Percentiles rank a stretch among this genome's conserved stretches.
These are phyloP conservation scores for Arothron firmamentum DNA, from an alignment of 2,113 vertebrate species.

Conservation along the genomic window DNA sequence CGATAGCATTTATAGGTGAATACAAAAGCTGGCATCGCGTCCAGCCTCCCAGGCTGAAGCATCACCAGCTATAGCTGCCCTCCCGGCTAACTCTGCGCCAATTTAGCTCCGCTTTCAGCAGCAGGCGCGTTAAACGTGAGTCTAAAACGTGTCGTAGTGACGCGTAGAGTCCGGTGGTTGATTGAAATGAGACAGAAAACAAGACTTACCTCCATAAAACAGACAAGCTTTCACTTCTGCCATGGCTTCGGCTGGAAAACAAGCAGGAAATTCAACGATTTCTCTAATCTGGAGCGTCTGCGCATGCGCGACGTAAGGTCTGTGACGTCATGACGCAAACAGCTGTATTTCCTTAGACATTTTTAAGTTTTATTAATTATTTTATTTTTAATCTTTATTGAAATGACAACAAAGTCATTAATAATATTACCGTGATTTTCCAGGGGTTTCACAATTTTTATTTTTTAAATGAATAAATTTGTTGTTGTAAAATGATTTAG, in stretches of 20 bases:
- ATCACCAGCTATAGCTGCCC: slow-evolving; percentile 56
- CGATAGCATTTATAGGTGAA: too few species aligned
- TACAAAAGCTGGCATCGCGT: background rate
- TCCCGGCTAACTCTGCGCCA: slow-evolving; percentile 41
- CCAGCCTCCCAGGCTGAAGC: slow-evolving; percentile 34
- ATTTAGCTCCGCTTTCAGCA: slow-evolving; percentile 2
- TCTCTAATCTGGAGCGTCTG: background rate
- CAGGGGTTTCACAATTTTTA: background rate
- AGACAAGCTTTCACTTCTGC: slow-evolving; percentile 61
- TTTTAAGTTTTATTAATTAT: background rate
- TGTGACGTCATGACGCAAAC: background rate
- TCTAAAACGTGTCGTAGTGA: background rate
- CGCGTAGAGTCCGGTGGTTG: rapidly evolving
- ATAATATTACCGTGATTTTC: too few species aligned
- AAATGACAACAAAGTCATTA: too few species aligned
- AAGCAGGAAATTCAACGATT: slow-evolving; percentile 68
- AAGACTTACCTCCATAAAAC: slow-evolving; percentile 63
- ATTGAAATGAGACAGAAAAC: background rate
- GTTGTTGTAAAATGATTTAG: background rate
- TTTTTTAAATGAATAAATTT: background rate
- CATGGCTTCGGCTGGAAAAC: slow-evolving; percentile 63
- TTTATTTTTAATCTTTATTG: background rate
- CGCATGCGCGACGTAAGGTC: slow-evolving; percentile 59
- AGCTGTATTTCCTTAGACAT: background rate
- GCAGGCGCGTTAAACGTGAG: background rate